Conservation (phyloP, 2,888 invertebrate species). For the Ennomos erosarius region DNA sequence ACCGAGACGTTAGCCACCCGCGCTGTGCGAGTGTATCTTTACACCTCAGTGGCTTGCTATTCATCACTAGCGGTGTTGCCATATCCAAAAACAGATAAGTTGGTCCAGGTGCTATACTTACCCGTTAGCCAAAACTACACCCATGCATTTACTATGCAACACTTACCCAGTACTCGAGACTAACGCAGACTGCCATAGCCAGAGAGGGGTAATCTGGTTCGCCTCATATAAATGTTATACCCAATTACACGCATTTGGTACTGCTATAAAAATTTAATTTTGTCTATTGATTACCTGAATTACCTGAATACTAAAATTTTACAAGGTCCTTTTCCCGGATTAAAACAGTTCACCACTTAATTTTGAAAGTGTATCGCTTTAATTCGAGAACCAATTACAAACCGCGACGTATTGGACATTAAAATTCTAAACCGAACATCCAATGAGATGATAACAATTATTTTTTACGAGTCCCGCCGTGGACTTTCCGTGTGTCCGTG, state of each 20-base stretch:
- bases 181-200: too few species aligned
- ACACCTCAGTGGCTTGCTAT: conserved; percentile 50
- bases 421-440: conserved; percentile 42
- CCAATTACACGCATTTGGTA: too few species aligned
- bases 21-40: conserved; percentile 48
- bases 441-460: conserved; percentile 48
- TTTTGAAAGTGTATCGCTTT: conserved; percentile 13
- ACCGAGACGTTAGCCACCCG: conserved; percentile 31
- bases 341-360: conserved; percentile 11
- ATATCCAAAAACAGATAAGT: too few species aligned
- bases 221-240: too few species aligned
- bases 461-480: conserved; percentile 47
- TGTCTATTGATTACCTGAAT: not conserved
- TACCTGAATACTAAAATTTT: conserved; percentile 6
- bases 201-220: too few species aligned
- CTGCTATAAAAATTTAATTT: not conserved
- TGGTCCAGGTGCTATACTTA: too few species aligned
- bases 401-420: conserved; percentile 38
- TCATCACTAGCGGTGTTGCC: too few species aligned
- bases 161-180: too few species aligned
- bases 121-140: too few species aligned
- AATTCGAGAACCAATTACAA: conserved; percentile 42
- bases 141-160: too few species aligned
- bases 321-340: conserved; percentile 4
- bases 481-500: conserved; percentile 19